phyloP scores from a whole-genome alignment of 2,888 invertebrate genomes.

The Cryptocephalus moraei region DNA sequence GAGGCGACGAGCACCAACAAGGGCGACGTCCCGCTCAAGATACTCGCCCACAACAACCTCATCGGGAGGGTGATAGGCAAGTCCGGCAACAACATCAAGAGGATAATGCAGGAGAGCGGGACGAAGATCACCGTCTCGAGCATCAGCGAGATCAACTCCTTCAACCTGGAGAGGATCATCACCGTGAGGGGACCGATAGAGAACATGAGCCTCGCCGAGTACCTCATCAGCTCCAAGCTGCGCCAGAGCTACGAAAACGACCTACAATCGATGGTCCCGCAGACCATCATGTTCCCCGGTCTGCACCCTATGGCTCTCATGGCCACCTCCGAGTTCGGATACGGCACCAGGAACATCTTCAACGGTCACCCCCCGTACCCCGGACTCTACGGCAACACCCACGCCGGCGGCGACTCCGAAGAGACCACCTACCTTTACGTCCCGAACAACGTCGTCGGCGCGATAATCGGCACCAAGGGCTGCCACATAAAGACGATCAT shows the following conservation, averaged over 20 bases:
- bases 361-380: constrained; percentile 52
- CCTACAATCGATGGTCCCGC: constrained; percentile 71
- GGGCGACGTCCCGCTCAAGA: constrained; percentile 88
- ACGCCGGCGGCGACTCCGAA: constrained; percentile 55
- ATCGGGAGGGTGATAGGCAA: constrained; percentile 98
- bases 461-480: constrained; percentile 96
- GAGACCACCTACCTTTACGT: constrained; percentile 91
- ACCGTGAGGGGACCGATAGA: constrained; percentile 91
- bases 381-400: constrained; percentile 41
- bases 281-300: constrained; percentile 91
- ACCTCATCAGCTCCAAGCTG: constrained; percentile 89
- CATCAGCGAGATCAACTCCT: constrained; percentile 89
- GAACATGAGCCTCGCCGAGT: constrained; percentile 83
- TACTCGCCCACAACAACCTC: constrained; percentile 93
- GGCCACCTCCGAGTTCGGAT: constrained; percentile 74
- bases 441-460: constrained; percentile 95
- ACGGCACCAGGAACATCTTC: constrained; percentile 51
- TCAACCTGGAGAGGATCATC: constrained; percentile 92
- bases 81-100: constrained; percentile 93
- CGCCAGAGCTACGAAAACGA: constrained; percentile 95
- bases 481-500: constrained; percentile 96
- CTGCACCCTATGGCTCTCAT: constrained; percentile 94
- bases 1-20: constrained; percentile 89
- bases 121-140: constrained; percentile 95
- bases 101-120: constrained; percentile 96